Percentiles rank a stretch among this genome's conserved stretches.
phyloP scores from a whole-genome alignment of 2,797 vertebrate species.

The Salmo trutta region DNA sequence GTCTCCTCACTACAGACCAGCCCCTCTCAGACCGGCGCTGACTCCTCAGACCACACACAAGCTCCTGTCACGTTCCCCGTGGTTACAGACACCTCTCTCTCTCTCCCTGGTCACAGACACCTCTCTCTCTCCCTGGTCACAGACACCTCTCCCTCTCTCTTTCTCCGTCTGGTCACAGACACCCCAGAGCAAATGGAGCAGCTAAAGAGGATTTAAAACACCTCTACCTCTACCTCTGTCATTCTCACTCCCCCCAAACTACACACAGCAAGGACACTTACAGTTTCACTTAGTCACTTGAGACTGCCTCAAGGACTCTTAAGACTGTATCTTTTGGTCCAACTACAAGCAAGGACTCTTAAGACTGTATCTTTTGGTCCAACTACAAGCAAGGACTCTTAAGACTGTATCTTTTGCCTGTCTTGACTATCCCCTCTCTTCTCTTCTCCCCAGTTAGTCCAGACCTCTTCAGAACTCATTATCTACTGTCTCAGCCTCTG shows the following conservation, averaged over 20 bases:
- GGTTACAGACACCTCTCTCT: neutral
- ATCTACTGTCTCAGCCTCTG: neutral
- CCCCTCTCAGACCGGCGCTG: neutral
- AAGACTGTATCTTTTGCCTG: neutral
- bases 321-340: neutral
- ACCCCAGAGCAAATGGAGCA: too few relatives aligned
- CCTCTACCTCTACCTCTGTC: neutral
- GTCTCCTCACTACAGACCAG: neutral
- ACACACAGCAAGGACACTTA: neutral
- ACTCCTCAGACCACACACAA: neutral
- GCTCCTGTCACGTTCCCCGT: neutral
- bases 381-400: neutral
- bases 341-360: neutral
- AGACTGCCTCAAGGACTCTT: too few relatives aligned
- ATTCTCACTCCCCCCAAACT: neutral
- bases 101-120: neutral
- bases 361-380: neutral
- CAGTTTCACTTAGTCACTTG: too few relatives aligned
- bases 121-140: neutral
- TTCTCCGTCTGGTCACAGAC: neutral
- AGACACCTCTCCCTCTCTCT: too few relatives aligned
- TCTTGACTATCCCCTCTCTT: neutral
- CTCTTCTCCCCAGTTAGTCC: neutral
- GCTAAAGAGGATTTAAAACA: too few relatives aligned
- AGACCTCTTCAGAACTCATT: neutral